Conservation (phyloP, 2,888 invertebrate genomes). For the Xanthia togata region DNA sequence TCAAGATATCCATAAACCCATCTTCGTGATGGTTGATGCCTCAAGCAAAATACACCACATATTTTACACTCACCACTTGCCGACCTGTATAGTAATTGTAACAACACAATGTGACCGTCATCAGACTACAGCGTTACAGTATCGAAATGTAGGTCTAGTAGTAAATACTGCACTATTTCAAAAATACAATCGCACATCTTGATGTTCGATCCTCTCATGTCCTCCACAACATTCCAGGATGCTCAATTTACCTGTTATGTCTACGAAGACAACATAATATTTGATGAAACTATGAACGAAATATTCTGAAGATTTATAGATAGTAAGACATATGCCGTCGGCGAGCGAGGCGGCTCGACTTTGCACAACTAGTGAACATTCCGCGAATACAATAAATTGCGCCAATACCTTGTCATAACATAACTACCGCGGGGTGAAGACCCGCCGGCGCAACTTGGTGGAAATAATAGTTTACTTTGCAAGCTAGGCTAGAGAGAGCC, state of each 20-base stretch:
- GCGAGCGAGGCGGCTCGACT: constrained; percentile 20
- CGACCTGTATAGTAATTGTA: neutral
- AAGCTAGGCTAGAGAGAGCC: neutral
- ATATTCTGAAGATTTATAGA: constrained; percentile 43
- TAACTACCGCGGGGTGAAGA: constrained; percentile 13
- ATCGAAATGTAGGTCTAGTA: too few species aligned
- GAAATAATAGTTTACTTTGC: constrained; percentile 15
- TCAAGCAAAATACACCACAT: neutral
- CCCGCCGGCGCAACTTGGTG: neutral
- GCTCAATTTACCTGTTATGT: constrained; percentile 7
- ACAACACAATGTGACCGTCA: neutral
- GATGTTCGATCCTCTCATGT: neutral
- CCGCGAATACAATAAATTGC: constrained; percentile 45
- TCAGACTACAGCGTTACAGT: neutral
- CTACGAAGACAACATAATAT: constrained; percentile 27
- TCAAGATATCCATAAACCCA: neutral
- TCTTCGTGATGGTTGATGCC: too few species aligned
- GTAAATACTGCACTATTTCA: neutral
- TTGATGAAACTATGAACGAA: constrained; percentile 46
- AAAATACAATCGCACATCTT: neutral
- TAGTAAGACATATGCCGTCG: constrained; percentile 13
- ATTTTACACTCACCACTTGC: neutral
- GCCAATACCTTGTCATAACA: constrained; percentile 40
- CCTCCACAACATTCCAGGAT: neutral
- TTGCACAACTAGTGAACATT: constrained; percentile 51